A percentile compares a stretch with the other conserved stretches of the same genome.
These are phyloP conservation scores for Fratercula arctica DNA, from an alignment of 2,797 vertebrate genomes.

Conservation along the genomic window DNA sequence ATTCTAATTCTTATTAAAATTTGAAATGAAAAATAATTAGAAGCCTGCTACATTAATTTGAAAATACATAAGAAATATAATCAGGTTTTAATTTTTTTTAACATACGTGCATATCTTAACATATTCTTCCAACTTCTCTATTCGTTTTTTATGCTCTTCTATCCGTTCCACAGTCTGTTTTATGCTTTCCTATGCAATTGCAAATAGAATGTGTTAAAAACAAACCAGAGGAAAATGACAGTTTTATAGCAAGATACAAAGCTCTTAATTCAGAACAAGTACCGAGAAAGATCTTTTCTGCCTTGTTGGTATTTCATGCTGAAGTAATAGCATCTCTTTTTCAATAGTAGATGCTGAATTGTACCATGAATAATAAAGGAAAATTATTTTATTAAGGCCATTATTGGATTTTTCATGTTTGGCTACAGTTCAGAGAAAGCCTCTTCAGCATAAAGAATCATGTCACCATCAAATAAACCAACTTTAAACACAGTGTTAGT, in stretches of 20 bases:
- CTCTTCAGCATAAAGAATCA: not conserved
- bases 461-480: not conserved
- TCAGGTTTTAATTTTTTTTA: not conserved
- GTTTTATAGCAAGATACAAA: not conserved
- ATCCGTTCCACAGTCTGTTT: constrained; percentile 81
- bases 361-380: not conserved
- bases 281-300: not conserved
- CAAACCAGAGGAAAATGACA: not conserved
- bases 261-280: not conserved
- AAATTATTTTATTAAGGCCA: not conserved
- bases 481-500: not conserved
- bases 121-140: constrained; percentile 89
- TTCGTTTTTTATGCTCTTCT: constrained; percentile 82
- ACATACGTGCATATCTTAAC: constrained; percentile 84
- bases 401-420: not conserved
- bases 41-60: not conserved
- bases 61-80: not conserved
- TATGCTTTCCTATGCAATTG: constrained; percentile 79
- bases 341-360: not conserved
- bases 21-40: not conserved
- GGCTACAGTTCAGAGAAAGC: not conserved
- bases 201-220: constrained; percentile 11
- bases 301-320: not conserved
- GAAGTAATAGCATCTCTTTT: not conserved
- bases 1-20: not conserved